phyloP scores from a whole-genome alignment of 2,113 vertebrate species.

The Pseudorhombus dupliciocellatus region DNA sequence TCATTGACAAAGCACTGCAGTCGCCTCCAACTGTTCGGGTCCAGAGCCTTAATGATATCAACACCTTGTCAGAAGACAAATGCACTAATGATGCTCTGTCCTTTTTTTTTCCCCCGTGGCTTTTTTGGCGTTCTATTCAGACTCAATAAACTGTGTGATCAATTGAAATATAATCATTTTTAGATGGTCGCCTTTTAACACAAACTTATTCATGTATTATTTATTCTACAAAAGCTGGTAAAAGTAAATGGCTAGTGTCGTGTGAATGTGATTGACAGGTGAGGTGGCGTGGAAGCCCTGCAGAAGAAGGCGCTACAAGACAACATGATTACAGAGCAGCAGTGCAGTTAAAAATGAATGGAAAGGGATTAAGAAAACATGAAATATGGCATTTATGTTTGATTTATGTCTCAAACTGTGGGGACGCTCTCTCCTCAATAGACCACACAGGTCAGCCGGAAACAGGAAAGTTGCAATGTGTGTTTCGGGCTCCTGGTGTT shows the following conservation, averaged over 20 bases:
- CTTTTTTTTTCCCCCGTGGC: constrained; percentile 11
- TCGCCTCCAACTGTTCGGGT: constrained; percentile 37
- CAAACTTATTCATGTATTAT: background rate
- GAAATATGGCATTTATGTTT: too few relatives aligned
- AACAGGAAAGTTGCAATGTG: too few relatives aligned
- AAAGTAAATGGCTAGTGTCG: background rate
- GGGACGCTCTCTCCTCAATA: too few relatives aligned
- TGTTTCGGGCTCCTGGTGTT: background rate
- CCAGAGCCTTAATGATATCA: constrained; percentile 34
- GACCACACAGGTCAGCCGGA: too few relatives aligned
- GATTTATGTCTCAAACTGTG: too few relatives aligned
- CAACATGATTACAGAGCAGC: too few relatives aligned
- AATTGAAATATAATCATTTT: constrained; percentile 13
- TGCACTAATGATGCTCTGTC: constrained; percentile 11
- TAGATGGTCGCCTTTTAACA: background rate
- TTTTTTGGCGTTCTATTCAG: constrained; percentile 4
- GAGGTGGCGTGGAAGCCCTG: background rate
- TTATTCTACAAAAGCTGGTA: background rate
- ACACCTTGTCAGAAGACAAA: constrained; percentile 20
- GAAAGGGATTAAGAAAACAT: too few relatives aligned
- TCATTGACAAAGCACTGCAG: constrained; percentile 44
- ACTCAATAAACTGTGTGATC: constrained; percentile 15
- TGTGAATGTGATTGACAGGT: background rate
- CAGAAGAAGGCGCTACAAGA: background rate
- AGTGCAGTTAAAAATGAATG: too few relatives aligned